Conservation (phyloP, 2,888 invertebrate genomes). For the Apamea monoglypha region DNA sequence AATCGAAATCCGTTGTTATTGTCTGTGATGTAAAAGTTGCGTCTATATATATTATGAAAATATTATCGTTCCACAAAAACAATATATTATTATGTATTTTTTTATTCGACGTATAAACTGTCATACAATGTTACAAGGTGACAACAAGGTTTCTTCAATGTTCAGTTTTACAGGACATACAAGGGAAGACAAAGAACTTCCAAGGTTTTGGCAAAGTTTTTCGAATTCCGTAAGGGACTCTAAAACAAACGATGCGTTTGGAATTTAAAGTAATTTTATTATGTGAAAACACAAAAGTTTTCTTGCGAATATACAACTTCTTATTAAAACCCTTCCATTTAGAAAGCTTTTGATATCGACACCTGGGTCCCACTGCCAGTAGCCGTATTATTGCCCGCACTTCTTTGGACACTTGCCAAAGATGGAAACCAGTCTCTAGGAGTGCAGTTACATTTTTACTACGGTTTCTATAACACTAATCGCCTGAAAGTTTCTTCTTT, state of each 20-base stretch:
- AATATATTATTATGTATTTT: neutral
- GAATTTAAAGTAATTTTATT: neutral
- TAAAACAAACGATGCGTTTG: neutral
- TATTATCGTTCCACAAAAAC: neutral
- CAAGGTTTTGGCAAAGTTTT: conserved; percentile 3
- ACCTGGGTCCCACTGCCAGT: conserved; percentile 2
- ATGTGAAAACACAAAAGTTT: neutral
- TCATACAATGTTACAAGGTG: neutral
- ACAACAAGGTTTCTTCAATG: neutral
- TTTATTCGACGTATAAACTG: no score
- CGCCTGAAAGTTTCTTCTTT: conserved; percentile 64
- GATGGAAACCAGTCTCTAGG: conserved; percentile 45
- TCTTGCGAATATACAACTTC: neutral
- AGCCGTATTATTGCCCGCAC: neutral
- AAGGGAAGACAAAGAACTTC: neutral
- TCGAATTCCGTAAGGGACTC: neutral
- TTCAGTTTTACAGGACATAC: neutral
- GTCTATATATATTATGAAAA: neutral
- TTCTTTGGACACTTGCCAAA: conserved; percentile 40
- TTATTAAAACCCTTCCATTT: neutral
- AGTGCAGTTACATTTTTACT: conserved; percentile 61
- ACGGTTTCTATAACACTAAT: conserved; percentile 67
- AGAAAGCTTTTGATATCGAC: conserved; percentile 4
- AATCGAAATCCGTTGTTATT: conserved; percentile 61
- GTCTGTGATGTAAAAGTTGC: conserved; percentile 39